These are phyloP conservation scores for Prolemur simus DNA, from an alignment of 2,113 vertebrate species.

Conservation along the genomic window DNA sequence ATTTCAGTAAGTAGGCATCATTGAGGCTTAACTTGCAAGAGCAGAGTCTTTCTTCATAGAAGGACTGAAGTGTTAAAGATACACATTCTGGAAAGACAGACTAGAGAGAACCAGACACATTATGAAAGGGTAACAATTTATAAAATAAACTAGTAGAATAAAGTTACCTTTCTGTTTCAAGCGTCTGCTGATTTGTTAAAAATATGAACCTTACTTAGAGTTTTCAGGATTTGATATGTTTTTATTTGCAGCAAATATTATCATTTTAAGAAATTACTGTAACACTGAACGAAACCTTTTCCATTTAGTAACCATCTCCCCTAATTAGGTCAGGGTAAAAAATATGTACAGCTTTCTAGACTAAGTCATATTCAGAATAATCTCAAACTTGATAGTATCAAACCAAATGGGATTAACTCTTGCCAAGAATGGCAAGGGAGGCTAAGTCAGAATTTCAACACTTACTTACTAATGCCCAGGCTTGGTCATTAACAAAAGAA, in stretches of 20 bases:
- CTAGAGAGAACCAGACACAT: background rate
- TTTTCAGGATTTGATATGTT: constrained; percentile 3
- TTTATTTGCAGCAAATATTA: background rate
- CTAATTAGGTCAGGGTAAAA: constrained; percentile 17
- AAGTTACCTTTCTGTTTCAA: constrained; percentile 28
- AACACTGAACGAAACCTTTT: background rate
- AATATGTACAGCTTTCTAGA: background rate
- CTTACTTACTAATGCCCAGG: background rate
- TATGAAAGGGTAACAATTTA: background rate
- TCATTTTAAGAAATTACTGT: constrained; percentile 55
- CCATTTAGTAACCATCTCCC: constrained; percentile 19
- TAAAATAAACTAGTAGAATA: background rate
- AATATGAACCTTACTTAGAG: background rate
- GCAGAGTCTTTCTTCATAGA: background rate
- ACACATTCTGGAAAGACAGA: background rate
- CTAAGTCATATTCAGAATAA: background rate
- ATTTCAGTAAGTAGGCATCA: background rate
- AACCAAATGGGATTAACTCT: background rate
- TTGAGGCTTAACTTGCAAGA: background rate
- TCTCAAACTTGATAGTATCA: constrained; percentile 11
- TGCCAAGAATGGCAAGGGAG: background rate
- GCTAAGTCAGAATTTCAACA: fast-evolving
- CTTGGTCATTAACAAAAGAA: background rate
- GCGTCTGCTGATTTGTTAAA: constrained; percentile 27
- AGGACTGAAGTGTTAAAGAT: background rate